phyloP scores from a whole-genome alignment of 2,888 invertebrate species.

The Pyrrhosoma nymphula region DNA sequence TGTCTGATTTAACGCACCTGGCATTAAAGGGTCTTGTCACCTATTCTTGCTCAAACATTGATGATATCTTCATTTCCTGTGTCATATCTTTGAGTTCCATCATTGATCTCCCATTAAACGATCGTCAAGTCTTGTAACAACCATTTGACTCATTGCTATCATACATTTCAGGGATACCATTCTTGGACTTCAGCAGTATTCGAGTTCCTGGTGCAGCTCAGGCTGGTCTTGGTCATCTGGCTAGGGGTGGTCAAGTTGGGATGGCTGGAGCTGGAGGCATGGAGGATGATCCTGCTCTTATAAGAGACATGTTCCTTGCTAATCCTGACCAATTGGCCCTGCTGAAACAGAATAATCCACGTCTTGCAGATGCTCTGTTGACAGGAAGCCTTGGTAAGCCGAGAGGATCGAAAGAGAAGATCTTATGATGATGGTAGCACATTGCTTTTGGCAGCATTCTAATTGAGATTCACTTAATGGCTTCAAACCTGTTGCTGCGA shows the following conservation, averaged over 20 bases:
- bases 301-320: constrained; percentile 91
- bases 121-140: too few species aligned
- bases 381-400: constrained; percentile 88
- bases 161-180: constrained; percentile 79
- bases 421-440: too few species aligned
- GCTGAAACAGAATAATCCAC: constrained; percentile 95
- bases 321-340: constrained; percentile 95
- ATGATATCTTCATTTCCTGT: too few species aligned
- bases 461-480: too few species aligned
- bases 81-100: too few species aligned
- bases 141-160: too few species aligned
- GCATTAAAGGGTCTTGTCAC: too few species aligned
- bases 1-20: too few species aligned
- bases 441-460: too few species aligned
- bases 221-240: constrained; percentile 68
- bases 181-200: constrained; percentile 92
- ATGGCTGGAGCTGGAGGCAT: constrained; percentile 75
- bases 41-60: too few species aligned
- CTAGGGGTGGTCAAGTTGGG: constrained; percentile 70
- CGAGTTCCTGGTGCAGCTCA: constrained; percentile 83
- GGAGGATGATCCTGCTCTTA: constrained; percentile 91
- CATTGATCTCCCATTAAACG: too few species aligned
- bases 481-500: too few species aligned
- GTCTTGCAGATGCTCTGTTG: constrained; percentile 93
- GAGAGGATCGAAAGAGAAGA: background rate